phyloP scores from a whole-genome alignment of 1,140 invertebrate species.

The Caligus rogercresseyi region DNA sequence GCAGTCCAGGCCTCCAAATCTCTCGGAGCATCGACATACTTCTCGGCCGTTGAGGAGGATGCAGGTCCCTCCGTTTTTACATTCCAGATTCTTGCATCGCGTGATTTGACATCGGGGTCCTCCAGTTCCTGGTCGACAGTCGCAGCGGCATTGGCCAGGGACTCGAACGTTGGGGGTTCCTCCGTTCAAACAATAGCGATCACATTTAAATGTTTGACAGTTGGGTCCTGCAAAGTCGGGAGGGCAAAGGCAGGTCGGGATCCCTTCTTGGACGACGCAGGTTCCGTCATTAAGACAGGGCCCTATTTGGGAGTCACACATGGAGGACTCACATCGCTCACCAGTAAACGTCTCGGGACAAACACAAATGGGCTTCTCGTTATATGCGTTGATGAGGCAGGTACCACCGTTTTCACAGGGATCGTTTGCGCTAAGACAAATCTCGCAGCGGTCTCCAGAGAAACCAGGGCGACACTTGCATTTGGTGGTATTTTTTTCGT shows the following conservation, averaged over 20 bases:
- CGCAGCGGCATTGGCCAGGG: not conserved
- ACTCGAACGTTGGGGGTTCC: not conserved
- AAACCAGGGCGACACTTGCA: conserved; percentile 44
- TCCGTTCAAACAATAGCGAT: conserved; percentile 8
- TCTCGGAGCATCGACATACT: conserved; percentile 30
- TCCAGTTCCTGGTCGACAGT: not conserved
- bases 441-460: conserved; percentile 46
- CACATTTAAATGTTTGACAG: conserved; percentile 2
- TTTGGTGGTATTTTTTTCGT: conserved; percentile 25
- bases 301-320: conserved; percentile 21
- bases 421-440: conserved; percentile 33
- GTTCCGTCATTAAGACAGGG: conserved; percentile 7
- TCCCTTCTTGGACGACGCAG: not conserved
- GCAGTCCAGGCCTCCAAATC: conserved; percentile 24
- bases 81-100: conserved; percentile 27
- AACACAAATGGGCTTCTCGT: conserved; percentile 29
- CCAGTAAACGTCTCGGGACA: conserved; percentile 33
- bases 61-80: conserved; percentile 32
- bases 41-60: conserved; percentile 9
- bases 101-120: conserved; percentile 19
- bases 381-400: conserved; percentile 29
- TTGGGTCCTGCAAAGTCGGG: conserved; percentile 3
- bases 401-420: conserved; percentile 40
- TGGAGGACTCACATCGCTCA: conserved; percentile 24
- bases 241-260: conserved; percentile 2